Percentiles rank a stretch among this genome's conserved stretches.
Conservation (phyloP, 1,140 invertebrate genomes). For the Melitaea cinxia region DNA sequence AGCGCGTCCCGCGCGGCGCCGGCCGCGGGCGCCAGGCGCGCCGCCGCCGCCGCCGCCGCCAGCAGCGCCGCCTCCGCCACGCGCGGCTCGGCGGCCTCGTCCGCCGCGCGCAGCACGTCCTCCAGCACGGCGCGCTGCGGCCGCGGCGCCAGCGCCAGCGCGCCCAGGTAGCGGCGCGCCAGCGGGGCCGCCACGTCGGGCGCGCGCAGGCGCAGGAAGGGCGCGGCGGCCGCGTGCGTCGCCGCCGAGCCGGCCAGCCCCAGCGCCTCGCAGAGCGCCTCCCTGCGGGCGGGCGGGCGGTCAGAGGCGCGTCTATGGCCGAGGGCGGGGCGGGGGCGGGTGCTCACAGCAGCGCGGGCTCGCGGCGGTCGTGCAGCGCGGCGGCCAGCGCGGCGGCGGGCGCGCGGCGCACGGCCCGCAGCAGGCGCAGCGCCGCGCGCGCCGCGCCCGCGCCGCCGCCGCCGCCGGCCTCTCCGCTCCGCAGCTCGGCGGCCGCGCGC, state of each 20-base stretch:
- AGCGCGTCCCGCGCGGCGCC: conserved; percentile 28
- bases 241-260: conserved; percentile 56
- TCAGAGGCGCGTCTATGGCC: background rate
- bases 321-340: background rate
- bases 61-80: conserved; percentile 25
- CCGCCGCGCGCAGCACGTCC: conserved; percentile 9
- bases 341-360: conserved; percentile 27
- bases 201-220: conserved; percentile 40
- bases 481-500: conserved; percentile 25
- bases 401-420: conserved; percentile 30
- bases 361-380: conserved; percentile 25
- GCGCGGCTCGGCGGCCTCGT: conserved; percentile 21
- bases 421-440: conserved; percentile 25
- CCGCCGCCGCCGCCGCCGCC: conserved; percentile 30
- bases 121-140: conserved; percentile 20
- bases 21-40: conserved; percentile 11
- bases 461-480: background rate
- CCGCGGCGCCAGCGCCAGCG: conserved; percentile 35
- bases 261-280: conserved; percentile 34
- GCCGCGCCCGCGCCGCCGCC: conserved; percentile 20
- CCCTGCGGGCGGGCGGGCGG: background rate
- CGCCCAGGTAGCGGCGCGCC: conserved; percentile 32
- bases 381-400: conserved; percentile 13
- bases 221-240: conserved; percentile 85
- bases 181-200: conserved; percentile 31